Evolutionary conservation across 2,888 invertebrate species (phyloP).

Genomic region (Glaucopsyche alexis): DNA sequence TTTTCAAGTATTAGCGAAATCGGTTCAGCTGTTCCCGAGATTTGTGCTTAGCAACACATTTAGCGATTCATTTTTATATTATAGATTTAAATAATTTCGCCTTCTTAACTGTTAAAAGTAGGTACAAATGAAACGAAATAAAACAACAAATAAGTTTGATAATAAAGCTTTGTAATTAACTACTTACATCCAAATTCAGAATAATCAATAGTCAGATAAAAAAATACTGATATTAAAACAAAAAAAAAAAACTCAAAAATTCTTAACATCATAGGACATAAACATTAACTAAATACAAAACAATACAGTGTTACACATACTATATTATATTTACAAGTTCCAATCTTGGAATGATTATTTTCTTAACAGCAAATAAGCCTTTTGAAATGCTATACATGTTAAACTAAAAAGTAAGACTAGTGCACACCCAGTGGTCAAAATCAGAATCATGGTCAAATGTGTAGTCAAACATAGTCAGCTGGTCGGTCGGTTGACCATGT

Average conservation of each 20-base stretch:
- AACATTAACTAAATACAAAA: conserved; percentile 28
- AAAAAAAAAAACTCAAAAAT: conserved; percentile 28
- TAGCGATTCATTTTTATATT: too few species aligned
- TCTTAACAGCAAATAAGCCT: conserved; percentile 27
- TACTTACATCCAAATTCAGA: conserved; percentile 28
- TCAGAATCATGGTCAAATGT: conserved; percentile 10
- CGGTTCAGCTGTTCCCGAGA: too few species aligned
- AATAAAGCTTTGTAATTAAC: conserved; percentile 29
- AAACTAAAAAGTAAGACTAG: conserved; percentile 30
- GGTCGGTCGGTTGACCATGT: neutral
- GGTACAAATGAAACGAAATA: neutral
- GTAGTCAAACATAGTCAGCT: neutral
- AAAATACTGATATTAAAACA: conserved; percentile 31
- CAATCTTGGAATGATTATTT: conserved; percentile 31
- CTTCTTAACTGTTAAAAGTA: too few species aligned
- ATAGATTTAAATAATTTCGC: too few species aligned
- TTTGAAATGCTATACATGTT: conserved; percentile 27
- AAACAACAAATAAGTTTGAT: conserved; percentile 1
- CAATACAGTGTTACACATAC: conserved; percentile 24
- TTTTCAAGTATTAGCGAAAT: too few species aligned
- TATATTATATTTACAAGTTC: conserved; percentile 31
- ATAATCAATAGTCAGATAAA: conserved; percentile 29
- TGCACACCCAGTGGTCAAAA: conserved; percentile 28
- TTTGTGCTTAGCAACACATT: too few species aligned
- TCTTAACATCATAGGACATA: conserved; percentile 24